phyloP scores from a whole-genome alignment of 2,888 invertebrate genomes.

The Rhagonycha fulva region DNA sequence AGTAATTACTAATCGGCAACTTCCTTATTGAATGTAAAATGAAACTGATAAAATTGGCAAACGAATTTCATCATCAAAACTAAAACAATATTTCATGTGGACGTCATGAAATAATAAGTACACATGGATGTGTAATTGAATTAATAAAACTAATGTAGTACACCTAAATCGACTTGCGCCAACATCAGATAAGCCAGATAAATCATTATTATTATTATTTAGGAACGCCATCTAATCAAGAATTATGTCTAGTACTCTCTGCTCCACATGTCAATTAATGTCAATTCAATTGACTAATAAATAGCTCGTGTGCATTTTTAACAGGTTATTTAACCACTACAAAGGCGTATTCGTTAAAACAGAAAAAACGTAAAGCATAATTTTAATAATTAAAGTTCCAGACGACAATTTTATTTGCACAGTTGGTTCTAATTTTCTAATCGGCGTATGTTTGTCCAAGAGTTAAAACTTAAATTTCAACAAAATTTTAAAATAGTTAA shows the following conservation, averaged over 20 bases:
- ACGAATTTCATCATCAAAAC: neutral
- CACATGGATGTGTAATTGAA: neutral
- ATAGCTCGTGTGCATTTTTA: neutral
- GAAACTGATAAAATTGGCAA: neutral
- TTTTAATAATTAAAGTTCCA: neutral
- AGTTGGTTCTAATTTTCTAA: neutral
- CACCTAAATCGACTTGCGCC: neutral
- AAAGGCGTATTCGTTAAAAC: too few relatives aligned
- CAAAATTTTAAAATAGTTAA: neutral
- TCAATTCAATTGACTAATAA: conserved; percentile 14
- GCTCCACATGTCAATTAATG: conserved; percentile 11
- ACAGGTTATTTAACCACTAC: neutral
- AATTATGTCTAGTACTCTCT: conserved; percentile 8
- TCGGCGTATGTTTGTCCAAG: neutral
- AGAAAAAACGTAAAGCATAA: neutral
- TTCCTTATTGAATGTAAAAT: neutral
- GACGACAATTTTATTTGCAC: neutral
- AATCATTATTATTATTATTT: conserved; percentile 18
- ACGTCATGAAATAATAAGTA: neutral
- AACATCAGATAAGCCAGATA: neutral
- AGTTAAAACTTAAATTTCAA: neutral
- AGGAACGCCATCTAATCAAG: conserved; percentile 3
- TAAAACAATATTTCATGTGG: neutral
- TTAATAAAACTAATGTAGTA: neutral
- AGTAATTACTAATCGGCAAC: neutral